Percentiles rank a stretch among this genome's conserved stretches.
Conservation (phyloP, 2,113 vertebrate genomes). For the Myotis lucifugus region DNA sequence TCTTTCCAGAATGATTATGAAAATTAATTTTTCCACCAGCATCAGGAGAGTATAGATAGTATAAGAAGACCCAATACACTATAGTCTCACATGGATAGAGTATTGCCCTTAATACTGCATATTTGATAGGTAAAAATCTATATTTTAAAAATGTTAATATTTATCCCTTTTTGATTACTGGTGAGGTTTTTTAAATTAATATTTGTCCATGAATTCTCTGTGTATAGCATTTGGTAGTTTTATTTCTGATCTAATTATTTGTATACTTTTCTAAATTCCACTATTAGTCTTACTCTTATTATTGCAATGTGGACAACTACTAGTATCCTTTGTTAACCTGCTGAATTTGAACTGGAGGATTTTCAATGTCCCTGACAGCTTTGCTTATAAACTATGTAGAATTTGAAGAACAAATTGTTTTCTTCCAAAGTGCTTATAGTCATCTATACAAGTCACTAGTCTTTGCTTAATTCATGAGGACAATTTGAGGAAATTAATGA, state of each 20-base stretch:
- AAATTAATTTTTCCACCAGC: constrained; percentile 3
- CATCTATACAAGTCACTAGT: not conserved
- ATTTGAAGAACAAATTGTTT: constrained; percentile 42
- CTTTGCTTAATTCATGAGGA: constrained; percentile 30
- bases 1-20: constrained; percentile 8
- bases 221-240: not conserved
- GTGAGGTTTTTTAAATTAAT: not conserved
- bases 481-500: constrained; percentile 34
- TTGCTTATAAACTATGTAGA: not conserved
- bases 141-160: constrained; percentile 16
- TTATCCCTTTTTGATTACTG: not conserved
- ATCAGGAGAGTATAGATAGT: not conserved
- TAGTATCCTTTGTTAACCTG: not conserved
- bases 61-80: not conserved
- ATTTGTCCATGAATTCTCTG: not conserved
- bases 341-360: not conserved
- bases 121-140: not conserved
- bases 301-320: not conserved
- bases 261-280: not conserved
- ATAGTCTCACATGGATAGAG: not conserved
- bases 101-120: not conserved
- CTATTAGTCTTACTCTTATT: constrained; percentile 7
- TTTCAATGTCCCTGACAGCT: not conserved
- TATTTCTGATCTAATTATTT: constrained; percentile 36
- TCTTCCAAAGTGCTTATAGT: constrained; percentile 35